phyloP scores from a whole-genome alignment of 1,140 invertebrate genomes.

The Solenopsis invicta region DNA sequence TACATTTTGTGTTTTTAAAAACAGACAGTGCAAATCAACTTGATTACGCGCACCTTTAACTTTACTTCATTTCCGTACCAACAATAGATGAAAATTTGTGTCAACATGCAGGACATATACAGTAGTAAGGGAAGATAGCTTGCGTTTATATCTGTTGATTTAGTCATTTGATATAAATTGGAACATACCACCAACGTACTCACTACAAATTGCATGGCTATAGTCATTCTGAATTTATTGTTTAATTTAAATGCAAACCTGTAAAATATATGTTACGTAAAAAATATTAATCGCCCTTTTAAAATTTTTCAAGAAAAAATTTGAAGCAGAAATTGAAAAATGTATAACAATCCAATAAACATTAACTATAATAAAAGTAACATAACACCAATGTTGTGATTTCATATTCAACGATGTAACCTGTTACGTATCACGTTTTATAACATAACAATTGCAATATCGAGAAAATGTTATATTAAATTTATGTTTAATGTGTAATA shows the following conservation, averaged over 20 bases:
- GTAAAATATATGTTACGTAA: constrained; percentile 11
- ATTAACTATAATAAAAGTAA: too few relatives aligned
- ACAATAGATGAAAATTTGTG: constrained; percentile 86
- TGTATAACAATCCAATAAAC: too few relatives aligned
- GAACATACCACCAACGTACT: constrained; percentile 67
- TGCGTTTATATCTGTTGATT: constrained; percentile 82
- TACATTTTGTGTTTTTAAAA: neutral
- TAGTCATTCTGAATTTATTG: constrained; percentile 60
- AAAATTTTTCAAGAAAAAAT: neutral
- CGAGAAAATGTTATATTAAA: too few relatives aligned
- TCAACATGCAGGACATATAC: constrained; percentile 61
- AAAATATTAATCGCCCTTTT: neutral
- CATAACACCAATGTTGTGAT: too few relatives aligned
- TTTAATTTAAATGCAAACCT: constrained; percentile 65
- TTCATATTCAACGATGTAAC: too few relatives aligned
- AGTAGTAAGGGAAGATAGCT: constrained; percentile 65
- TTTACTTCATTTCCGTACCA: constrained; percentile 88
- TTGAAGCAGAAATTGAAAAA: neutral
- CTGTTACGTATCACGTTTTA: too few relatives aligned
- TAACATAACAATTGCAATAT: too few relatives aligned
- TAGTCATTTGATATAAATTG: constrained; percentile 61
- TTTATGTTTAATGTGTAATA: too few relatives aligned
- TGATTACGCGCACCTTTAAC: constrained; percentile 41
- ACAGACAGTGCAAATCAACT: neutral
- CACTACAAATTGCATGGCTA: constrained; percentile 66